These are phyloP conservation scores for Orgyia antiqua DNA, from an alignment of 2,888 invertebrate species.

Conservation along the genomic window DNA sequence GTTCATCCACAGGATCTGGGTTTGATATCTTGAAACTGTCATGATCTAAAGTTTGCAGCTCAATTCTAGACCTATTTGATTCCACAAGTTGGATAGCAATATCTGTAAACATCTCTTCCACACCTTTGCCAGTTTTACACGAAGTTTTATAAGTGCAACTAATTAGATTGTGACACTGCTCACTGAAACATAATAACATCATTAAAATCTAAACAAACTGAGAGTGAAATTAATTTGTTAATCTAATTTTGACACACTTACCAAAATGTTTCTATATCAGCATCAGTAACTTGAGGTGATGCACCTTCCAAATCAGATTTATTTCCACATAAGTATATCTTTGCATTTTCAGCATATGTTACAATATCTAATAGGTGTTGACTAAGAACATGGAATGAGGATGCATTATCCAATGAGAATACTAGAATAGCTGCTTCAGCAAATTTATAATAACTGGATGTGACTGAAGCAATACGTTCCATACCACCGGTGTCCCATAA, in stretches of 20 bases:
- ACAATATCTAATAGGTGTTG: slow-evolving; percentile 96
- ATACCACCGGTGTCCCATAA: slow-evolving; percentile 98
- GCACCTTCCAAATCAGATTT: slow-evolving; percentile 88
- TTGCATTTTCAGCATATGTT: slow-evolving; percentile 95
- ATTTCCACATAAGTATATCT: slow-evolving; percentile 96
- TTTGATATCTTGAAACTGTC: slow-evolving; percentile 87
- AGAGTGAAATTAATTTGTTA: background rate
- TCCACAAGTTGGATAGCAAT: slow-evolving; percentile 89
- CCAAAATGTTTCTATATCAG: slow-evolving; percentile 94
- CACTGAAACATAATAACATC: slow-evolving; percentile 70
- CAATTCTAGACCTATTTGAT: slow-evolving; percentile 89
- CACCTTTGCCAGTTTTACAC: slow-evolving; percentile 90
- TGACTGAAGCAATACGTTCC: slow-evolving; percentile 96
- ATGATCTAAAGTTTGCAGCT: slow-evolving; percentile 87
- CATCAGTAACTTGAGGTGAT: slow-evolving; percentile 88
- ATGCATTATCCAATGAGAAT: slow-evolving; percentile 92
- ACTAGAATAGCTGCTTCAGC: slow-evolving; percentile 96
- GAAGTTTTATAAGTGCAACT: slow-evolving; percentile 93
- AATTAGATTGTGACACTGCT: slow-evolving; percentile 94
- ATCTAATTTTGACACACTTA: slow-evolving; percentile 39
- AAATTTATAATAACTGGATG: slow-evolving; percentile 96
- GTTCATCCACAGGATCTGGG: slow-evolving; percentile 76
- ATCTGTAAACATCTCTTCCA: slow-evolving; percentile 94
- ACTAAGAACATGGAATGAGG: slow-evolving; percentile 94
- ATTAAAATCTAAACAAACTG: background rate